A percentile compares a stretch with the other conserved stretches of the same genome.
Evolutionary conservation across 2,888 invertebrate genomes (phyloP).

Genomic region (Microlaimidae sp.): DNA sequence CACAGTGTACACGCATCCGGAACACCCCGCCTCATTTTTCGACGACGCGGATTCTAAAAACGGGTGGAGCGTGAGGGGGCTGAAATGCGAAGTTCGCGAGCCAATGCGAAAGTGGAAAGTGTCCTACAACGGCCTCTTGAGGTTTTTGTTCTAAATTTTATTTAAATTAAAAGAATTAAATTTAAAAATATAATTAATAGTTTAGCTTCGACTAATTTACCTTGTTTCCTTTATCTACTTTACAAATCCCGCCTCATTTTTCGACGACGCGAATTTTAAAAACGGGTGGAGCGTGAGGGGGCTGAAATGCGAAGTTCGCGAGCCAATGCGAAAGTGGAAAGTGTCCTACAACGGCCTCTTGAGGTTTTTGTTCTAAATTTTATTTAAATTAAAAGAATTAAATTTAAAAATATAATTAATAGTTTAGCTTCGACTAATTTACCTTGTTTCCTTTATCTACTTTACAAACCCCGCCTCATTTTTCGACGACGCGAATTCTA

Average conservation of each 20-base stretch:
- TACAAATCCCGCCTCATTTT: neutral
- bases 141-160: no score
- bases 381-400: no score
- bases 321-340: slow-evolving; percentile 2
- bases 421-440: no score
- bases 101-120: slow-evolving; percentile 2
- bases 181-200: no score
- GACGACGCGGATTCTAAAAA: neutral
- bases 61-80: neutral
- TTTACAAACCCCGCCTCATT: neutral
- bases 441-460: no score
- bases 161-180: no score
- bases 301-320: neutral
- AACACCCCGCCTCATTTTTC: neutral
- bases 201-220: no score
- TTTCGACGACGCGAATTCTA: neutral
- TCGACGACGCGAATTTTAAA: neutral
- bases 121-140: neutral
- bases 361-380: no score
- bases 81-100: neutral
- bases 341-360: neutral
- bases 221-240: no score
- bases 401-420: no score
- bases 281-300: neutral
- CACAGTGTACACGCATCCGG: slow-evolving; percentile 3